A percentile compares a stretch with the other conserved stretches of the same genome.
Conservation (phyloP, 2,888 invertebrate species). For the Polydrusus cervinus region DNA sequence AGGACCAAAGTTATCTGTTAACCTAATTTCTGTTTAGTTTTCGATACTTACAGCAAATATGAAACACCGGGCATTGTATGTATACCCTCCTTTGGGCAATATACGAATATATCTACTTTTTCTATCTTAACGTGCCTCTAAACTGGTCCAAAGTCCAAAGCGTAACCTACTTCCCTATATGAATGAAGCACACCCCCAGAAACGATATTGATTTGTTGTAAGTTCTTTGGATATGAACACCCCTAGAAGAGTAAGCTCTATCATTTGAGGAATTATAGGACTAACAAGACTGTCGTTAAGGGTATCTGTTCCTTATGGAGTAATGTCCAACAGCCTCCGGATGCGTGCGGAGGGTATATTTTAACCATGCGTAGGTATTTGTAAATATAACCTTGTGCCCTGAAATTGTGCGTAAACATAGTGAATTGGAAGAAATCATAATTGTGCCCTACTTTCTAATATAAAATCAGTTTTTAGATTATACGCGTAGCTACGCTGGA, state of each 20-base stretch:
- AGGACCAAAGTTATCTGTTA: no score
- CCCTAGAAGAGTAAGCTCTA: background rate
- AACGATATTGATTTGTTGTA: background rate
- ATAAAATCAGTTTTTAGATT: background rate
- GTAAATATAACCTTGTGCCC: constrained; percentile 13
- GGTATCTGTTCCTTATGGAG: background rate
- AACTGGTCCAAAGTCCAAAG: no score
- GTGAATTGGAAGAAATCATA: background rate
- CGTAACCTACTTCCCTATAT: background rate
- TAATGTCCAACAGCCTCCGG: background rate
- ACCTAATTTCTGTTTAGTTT: no score
- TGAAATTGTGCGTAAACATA: background rate
- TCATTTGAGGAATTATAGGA: background rate
- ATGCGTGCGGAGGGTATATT: background rate
- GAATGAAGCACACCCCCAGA: background rate
- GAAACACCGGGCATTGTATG: no score
- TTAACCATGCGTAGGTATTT: constrained; percentile 7
- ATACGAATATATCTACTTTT: no score
- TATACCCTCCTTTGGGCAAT: no score
- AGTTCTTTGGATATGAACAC: background rate
- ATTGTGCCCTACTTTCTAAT: background rate
- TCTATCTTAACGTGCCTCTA: no score
- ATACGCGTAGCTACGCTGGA: background rate
- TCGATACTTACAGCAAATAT: no score
- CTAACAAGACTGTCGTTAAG: no score